These are phyloP conservation scores for Odocoileus hemionus DNA, from an alignment of 2,113 vertebrate species.

Conservation along the genomic window DNA sequence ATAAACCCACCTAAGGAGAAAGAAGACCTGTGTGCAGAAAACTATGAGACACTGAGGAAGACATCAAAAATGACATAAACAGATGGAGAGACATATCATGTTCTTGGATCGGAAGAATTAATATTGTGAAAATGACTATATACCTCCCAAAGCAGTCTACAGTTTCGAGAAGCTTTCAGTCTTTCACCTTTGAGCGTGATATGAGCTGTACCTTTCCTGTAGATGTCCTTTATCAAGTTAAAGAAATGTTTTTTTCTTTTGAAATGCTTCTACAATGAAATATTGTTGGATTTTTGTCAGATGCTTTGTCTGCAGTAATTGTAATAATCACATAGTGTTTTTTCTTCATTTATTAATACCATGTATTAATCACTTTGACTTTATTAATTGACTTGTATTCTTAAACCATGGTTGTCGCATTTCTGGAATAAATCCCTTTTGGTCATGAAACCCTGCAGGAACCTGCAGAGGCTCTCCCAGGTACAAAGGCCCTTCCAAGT, in stretches of 20 bases:
- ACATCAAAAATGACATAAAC: rapidly evolving
- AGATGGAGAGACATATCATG: rapidly evolving
- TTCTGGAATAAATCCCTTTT: background rate
- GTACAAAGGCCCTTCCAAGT: background rate
- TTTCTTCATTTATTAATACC: background rate
- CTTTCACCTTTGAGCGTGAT: background rate
- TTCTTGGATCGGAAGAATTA: background rate
- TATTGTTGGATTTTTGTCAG: background rate
- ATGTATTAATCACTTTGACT: background rate
- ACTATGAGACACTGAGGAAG: too few species aligned
- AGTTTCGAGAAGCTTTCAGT: background rate
- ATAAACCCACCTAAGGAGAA: background rate
- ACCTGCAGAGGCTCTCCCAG: background rate
- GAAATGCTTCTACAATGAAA: background rate
- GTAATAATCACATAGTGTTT: background rate
- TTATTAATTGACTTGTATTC: background rate
- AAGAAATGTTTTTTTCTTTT: background rate
- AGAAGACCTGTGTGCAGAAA: background rate
- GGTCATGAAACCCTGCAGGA: background rate
- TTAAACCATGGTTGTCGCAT: background rate
- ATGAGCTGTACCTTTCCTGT: background rate
- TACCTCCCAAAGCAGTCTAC: background rate
- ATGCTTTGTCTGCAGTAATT: background rate
- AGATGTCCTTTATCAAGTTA: background rate
- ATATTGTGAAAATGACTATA: background rate